Percentiles rank a stretch among this genome's conserved stretches.
These are phyloP conservation scores for Papilio xuthus DNA, from an alignment of 1,140 invertebrate species.

Conservation along the genomic window DNA sequence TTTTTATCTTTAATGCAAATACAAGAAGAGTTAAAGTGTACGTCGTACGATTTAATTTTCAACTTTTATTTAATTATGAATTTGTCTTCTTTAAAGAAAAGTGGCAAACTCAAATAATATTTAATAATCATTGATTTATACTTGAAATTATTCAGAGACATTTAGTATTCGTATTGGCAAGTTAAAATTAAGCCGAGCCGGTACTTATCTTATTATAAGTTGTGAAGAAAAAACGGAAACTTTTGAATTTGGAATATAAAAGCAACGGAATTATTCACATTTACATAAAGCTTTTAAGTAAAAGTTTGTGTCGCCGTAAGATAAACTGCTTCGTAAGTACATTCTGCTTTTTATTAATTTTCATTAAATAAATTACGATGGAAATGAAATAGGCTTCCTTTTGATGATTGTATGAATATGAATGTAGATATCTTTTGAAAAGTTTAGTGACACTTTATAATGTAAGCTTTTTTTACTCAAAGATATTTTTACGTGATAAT, in stretches of 20 bases:
- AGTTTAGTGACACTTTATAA: neutral
- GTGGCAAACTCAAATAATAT: neutral
- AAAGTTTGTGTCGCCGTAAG: slow-evolving; percentile 10
- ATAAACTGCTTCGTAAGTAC: neutral
- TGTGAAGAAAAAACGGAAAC: slow-evolving; percentile 19
- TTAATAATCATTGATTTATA: slow-evolving; percentile 4
- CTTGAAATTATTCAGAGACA: neutral
- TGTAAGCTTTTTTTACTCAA: too few species aligned
- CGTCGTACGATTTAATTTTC: too few species aligned
- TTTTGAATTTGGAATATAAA: slow-evolving; percentile 25
- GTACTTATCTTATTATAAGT: slow-evolving; percentile 25
- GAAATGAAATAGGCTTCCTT: neutral
- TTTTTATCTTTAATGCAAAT: neutral
- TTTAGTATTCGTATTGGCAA: slow-evolving; percentile 13
- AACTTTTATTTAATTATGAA: too few species aligned
- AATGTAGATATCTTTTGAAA: neutral
- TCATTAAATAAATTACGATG: slow-evolving; percentile 13
- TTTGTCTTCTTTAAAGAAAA: neutral
- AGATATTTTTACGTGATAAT: neutral
- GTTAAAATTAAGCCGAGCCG: neutral
- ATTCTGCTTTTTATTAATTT: slow-evolving; percentile 3
- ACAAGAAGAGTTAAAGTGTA: neutral
- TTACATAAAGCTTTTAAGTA: slow-evolving; percentile 27
- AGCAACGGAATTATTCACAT: slow-evolving; percentile 14
- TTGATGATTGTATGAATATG: slow-evolving; percentile 14